phyloP scores from a whole-genome alignment of 2,888 invertebrate genomes.

The Epirrita christyi region DNA sequence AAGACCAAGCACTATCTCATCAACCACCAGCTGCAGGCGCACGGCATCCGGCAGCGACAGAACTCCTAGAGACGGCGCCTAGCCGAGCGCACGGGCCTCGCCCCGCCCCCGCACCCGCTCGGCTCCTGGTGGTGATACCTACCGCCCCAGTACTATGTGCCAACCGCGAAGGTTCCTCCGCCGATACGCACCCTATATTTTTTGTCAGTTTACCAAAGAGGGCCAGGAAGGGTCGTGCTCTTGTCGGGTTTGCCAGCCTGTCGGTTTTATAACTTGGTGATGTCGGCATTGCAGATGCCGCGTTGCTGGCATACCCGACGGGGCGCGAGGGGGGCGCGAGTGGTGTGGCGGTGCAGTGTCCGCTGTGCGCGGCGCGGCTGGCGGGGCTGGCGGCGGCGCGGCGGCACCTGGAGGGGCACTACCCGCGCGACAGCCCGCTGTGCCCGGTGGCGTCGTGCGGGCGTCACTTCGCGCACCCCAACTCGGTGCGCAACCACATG shows the following conservation, averaged over 20 bases:
- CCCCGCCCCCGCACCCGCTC: slow-evolving; percentile 52
- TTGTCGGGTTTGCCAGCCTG: slow-evolving; percentile 66
- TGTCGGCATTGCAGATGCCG: slow-evolving; percentile 87
- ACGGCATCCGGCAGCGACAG: slow-evolving; percentile 89
- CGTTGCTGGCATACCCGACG: slow-evolving; percentile 55
- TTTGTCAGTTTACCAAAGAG: slow-evolving; percentile 65
- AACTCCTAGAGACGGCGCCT: slow-evolving; percentile 80
- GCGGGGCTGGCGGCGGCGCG: slow-evolving; percentile 88
- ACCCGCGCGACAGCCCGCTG: slow-evolving; percentile 92
- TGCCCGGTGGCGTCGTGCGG: slow-evolving; percentile 92
- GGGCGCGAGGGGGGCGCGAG: slow-evolving; percentile 40
- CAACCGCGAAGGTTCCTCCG: slow-evolving; percentile 38
- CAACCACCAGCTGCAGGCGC: slow-evolving; percentile 90
- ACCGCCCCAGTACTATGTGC: slow-evolving; percentile 30
- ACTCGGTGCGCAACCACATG: slow-evolving; percentile 95
- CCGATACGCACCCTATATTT: slow-evolving; percentile 62
- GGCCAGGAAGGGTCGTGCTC: slow-evolving; percentile 43
- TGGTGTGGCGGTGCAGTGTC: slow-evolving; percentile 83
- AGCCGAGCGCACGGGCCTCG: slow-evolving; percentile 63
- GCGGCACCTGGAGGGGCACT: slow-evolving; percentile 91
- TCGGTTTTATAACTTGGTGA: slow-evolving; percentile 60
- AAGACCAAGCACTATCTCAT: slow-evolving; percentile 91
- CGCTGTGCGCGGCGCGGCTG: slow-evolving; percentile 89
- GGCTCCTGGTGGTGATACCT: slow-evolving; percentile 54
- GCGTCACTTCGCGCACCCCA: slow-evolving; percentile 91